These are phyloP conservation scores for Larimichthys crocea DNA, from an alignment of 2,113 vertebrate genomes.

Conservation along the genomic window DNA sequence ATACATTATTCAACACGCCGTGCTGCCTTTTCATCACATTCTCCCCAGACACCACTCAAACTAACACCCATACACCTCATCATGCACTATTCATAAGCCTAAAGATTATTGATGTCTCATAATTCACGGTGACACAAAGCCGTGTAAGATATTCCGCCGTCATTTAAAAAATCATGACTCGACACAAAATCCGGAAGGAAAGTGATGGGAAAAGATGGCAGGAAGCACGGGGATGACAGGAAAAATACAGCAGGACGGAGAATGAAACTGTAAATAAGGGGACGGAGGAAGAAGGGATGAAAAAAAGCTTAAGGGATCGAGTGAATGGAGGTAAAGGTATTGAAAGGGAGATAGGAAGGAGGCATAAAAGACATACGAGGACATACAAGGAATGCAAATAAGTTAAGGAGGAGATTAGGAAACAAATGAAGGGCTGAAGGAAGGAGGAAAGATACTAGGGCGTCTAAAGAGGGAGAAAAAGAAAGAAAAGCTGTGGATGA, in stretches of 20 bases:
- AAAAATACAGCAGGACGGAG: background rate
- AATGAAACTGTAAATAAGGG: too few relatives aligned
- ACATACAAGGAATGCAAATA: background rate
- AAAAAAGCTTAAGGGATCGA: background rate
- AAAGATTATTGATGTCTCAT: constrained; percentile 42
- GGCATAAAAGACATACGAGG: background rate
- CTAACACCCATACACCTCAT: constrained; percentile 14
- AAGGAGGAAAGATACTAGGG: background rate
- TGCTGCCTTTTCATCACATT: constrained; percentile 38
- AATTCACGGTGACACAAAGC: constrained; percentile 31
- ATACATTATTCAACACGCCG: constrained; percentile 60
- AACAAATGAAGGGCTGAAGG: background rate
- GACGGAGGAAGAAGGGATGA: background rate
- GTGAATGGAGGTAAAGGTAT: background rate
- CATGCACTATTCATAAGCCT: constrained; percentile 53
- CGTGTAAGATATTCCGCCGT: background rate
- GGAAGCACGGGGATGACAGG: background rate
- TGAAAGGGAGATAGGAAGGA: background rate
- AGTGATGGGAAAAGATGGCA: background rate
- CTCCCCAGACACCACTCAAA: constrained; percentile 34
- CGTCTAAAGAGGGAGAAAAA: background rate
- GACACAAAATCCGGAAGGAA: background rate
- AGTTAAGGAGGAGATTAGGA: background rate
- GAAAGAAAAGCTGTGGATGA: background rate
- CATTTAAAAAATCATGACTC: constrained; percentile 22